Base-by-base conservation (phyloP, 2,888 invertebrate species). In the Lucinisca nassula region DNA sequence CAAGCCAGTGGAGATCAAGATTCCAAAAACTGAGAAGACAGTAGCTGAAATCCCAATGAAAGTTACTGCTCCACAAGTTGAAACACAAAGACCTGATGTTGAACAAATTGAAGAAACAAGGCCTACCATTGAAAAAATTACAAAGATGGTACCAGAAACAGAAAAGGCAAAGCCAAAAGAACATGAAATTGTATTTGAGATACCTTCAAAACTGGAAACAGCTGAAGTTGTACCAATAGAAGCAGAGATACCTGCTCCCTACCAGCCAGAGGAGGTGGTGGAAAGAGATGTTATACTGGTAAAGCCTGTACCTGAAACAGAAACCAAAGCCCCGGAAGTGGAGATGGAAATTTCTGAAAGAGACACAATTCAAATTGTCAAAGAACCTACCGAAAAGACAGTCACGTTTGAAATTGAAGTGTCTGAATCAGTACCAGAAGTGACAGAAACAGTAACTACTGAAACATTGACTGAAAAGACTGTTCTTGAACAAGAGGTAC, bases 51-150 rank as follows among this genome's bases (percentile, higher is more conserved):
- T 93, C 49, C 85, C 92, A n/a, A 85, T 94, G 0, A 87, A 88
- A 37, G 88, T 89, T 37, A 73, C 85, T 70, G 80, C 81, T 4
- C 73, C 84, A 30, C 81, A 83, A 55, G 89, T 88, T 51, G 90
- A 94, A 37, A 51, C 89, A 30, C 83, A 91, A n/a, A 89, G 93
- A 80, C 93, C 94, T 51, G 77, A 75, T 32, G 93, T 93, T 79
- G 94, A 95, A 81, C 86, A 85, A 21, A 85, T 94, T 70, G 93
- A 93, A 79, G 94, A 94, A 84, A 89, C 91, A 3, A 88, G 94
- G 73, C 88, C 88, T 40, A 92, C 93, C 12, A 91, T 94, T 82
- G 91, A 93, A 77, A 38, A 61, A 35, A 27, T 61, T 8, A 78
- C 73, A 4, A 80, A 75, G 40, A 72, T 70, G 17, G 70, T 51